Base-by-base conservation (phyloP, 2,888 invertebrate species). In the Ferrisia virgata region DNA sequence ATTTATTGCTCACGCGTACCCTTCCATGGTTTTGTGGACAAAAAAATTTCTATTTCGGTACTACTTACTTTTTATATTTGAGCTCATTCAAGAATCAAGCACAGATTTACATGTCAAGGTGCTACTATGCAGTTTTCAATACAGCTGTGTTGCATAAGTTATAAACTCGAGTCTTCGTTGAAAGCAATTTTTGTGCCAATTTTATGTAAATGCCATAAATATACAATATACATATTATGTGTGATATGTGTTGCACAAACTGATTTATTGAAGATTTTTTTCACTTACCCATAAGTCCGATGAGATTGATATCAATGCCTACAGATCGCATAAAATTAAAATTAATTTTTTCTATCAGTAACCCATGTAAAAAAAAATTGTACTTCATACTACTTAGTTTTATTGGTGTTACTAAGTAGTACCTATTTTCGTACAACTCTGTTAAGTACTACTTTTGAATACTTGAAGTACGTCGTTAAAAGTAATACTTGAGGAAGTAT, bases 231-330 rank as follows among this genome's bases (percentile, higher is more conserved):
- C 39, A 39, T 11, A 39, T 39, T 39, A 39, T 15, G n/a, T 72
- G 72, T 5, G 2, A 15, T 69, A 31, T 11, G 28, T 5, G 28
- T 72, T 6, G 33, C 72, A 72, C 33, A 28, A 25, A 0, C 4
- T 5, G 5, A 36, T 33, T n/a, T 33, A n/a, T 31, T 36, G n/a
- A 33, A 36, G 36, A 33, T 72, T 72, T 58, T 72, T 72, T 15
- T 79, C 47, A 79, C 84, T 39, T 79, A 84, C 84, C 84, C 64
- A 84, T 5, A 69, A 79, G 22, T 78, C 78, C 18, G 79, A 79
- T 36, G 84, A 84, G 36, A 84, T 76, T 28, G 79, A 79, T 58
- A 78, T 78, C 36, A 84, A 69, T 33, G 79, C 39, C 84, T 84
- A 79, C 18, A 39, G 25, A 64, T 28, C 15, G 33, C 79, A 28